A percentile compares a stretch with the other conserved stretches of the same genome.
Conservation (phyloP, 2,113 vertebrate species). For the Rhabdomys dilectus region DNA sequence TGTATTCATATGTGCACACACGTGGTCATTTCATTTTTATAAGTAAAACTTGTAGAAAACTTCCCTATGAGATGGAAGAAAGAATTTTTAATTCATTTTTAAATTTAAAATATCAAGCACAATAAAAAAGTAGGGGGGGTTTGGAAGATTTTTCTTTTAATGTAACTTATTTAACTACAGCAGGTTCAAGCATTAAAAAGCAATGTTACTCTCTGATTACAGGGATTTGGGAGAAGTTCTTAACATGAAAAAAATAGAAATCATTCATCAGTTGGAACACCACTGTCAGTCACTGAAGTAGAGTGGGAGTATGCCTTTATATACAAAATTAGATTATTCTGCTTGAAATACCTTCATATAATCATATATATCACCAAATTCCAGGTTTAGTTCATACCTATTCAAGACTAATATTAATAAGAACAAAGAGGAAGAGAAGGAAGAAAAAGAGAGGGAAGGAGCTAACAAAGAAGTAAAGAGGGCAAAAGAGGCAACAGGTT, state of each 20-base stretch:
- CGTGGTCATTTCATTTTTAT: neutral
- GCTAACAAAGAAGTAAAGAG: neutral
- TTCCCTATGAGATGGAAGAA: neutral
- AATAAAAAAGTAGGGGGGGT: neutral
- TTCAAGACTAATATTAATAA: neutral
- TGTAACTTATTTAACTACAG: neutral
- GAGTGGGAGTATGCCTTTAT: conserved; percentile 28
- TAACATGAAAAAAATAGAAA: conserved; percentile 61
- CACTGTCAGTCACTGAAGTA: conserved; percentile 16
- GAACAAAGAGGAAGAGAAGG: neutral
- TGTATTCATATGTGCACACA: neutral
- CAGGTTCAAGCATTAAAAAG: neutral
- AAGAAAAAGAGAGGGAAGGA: neutral
- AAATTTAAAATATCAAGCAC: neutral
- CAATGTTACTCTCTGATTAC: conserved; percentile 29
- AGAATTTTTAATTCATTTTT: conserved; percentile 27
- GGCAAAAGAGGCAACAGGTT: neutral
- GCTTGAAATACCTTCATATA: conserved; percentile 51
- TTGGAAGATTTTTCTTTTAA: neutral
- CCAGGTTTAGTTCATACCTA: neutral
- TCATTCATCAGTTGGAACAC: conserved; percentile 11
- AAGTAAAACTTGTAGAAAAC: neutral
- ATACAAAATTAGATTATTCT: conserved; percentile 50
- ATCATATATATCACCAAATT: conserved; percentile 51
- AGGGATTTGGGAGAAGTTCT: neutral